phyloP scores from a whole-genome alignment of 1,140 invertebrate genomes.

The Ruditapes philippinarum region DNA sequence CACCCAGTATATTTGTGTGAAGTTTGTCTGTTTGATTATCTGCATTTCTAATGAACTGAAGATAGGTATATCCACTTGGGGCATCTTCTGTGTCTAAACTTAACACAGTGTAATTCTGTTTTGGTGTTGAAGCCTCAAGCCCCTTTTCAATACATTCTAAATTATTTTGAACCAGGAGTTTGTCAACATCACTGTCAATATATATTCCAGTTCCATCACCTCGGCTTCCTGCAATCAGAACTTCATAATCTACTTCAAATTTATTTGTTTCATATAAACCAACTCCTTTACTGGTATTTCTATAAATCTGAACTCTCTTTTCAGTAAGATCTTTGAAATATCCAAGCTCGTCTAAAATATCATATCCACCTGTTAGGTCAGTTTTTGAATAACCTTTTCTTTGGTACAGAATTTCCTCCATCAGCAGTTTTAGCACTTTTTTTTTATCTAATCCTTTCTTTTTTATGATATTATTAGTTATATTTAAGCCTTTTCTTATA shows the following conservation, averaged over 20 bases:
- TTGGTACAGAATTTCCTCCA: not conserved
- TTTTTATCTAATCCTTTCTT: too few relatives aligned
- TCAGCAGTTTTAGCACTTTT: not conserved
- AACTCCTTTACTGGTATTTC: not conserved
- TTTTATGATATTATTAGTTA: too few relatives aligned
- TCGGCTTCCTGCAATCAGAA: not conserved
- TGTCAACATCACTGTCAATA: not conserved
- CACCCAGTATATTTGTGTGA: not conserved
- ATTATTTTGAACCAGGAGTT: not conserved
- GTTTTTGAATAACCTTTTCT: too few relatives aligned
- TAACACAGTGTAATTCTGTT: not conserved
- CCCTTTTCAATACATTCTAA: not conserved
- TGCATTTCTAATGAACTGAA: not conserved
- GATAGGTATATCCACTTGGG: not conserved
- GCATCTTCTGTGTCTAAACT: not conserved
- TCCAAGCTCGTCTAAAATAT: not conserved
- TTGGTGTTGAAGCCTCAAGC: not conserved
- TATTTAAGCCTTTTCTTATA: too few relatives aligned
- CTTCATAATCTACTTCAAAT: not conserved
- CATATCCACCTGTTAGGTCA: not conserved
- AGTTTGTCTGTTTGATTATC: not conserved
- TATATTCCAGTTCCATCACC: not conserved
- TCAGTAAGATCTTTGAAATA: not conserved
- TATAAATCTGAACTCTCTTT: not conserved
- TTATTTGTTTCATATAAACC: not conserved